phyloP scores from a whole-genome alignment of 2,797 vertebrate species.

The Trichosurus vulpecula region DNA sequence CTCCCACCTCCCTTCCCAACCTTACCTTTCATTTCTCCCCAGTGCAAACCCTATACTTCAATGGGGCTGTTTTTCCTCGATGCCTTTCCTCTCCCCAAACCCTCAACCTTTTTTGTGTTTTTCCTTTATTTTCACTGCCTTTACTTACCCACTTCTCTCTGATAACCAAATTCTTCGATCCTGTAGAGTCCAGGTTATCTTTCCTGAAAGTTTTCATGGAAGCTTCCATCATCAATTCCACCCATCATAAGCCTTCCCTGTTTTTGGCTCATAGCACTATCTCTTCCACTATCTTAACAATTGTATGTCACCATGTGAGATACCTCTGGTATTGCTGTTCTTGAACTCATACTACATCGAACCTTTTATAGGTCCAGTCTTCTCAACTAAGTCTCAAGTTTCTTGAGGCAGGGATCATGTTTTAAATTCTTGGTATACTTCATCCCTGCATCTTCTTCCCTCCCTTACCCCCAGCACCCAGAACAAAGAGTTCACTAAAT shows the following conservation, averaged over 20 bases:
- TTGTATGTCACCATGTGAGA: not conserved
- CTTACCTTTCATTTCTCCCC: not conserved
- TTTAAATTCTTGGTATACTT: not conserved
- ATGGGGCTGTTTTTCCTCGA: not conserved
- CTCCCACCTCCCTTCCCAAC: not conserved
- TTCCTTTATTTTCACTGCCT: not conserved
- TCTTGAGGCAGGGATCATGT: not conserved
- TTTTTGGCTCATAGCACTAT: not conserved
- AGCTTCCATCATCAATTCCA: not conserved
- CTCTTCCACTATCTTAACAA: not conserved
- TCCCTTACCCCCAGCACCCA: not conserved
- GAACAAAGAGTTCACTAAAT: slow-evolving; percentile 6
- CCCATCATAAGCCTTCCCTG: not conserved
- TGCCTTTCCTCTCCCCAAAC: not conserved
- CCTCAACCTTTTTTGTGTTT: not conserved
- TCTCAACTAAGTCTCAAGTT: not conserved
- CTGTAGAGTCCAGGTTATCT: not conserved
- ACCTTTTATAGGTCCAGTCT: not conserved
- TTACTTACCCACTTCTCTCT: not conserved
- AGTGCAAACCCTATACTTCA: not conserved
- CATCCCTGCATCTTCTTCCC: not conserved
- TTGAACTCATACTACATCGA: not conserved
- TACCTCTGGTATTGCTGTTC: not conserved
- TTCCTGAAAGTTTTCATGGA: not conserved
- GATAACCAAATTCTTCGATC: not conserved